phyloP scores from a whole-genome alignment of 2,888 invertebrate genomes.

The Amblyjoppa fuscipennis region DNA sequence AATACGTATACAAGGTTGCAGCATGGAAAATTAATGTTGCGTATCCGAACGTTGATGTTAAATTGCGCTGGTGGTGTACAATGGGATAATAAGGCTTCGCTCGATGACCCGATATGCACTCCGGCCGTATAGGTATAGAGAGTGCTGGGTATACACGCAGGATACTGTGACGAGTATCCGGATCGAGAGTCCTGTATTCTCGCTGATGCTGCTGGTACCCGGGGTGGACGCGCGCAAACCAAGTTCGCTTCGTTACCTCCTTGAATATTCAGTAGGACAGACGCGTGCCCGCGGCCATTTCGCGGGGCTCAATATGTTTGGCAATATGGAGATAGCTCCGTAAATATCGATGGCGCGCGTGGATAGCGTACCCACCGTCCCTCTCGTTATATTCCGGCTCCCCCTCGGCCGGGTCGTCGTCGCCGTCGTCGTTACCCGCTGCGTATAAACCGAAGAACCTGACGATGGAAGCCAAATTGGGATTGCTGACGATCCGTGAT shows the following conservation, averaged over 20 bases:
- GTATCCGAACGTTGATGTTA: slow-evolving; percentile 51
- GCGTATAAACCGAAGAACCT: slow-evolving; percentile 57
- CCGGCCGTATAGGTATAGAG: slow-evolving; percentile 34
- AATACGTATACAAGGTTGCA: slow-evolving; percentile 34
- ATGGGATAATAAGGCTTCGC: slow-evolving; percentile 77
- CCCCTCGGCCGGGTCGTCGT: slow-evolving; percentile 30
- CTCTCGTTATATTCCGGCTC: slow-evolving; percentile 8
- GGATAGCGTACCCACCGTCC: slow-evolving; percentile 39
- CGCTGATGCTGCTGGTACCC: slow-evolving; percentile 33
- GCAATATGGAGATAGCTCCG: slow-evolving; percentile 80
- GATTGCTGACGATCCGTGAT: slow-evolving; percentile 52
- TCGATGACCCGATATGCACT: slow-evolving; percentile 75
- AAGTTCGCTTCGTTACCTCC: slow-evolving; percentile 84
- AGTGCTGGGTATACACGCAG: slow-evolving; percentile 16
- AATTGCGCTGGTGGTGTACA: slow-evolving; percentile 72
- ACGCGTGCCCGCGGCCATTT: slow-evolving; percentile 82
- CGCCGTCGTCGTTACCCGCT: slow-evolving; percentile 40
- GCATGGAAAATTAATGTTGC: slow-evolving; percentile 68
- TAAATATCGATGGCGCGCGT: slow-evolving; percentile 72
- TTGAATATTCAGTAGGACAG: slow-evolving; percentile 84
- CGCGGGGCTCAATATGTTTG: slow-evolving; percentile 83
- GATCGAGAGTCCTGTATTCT: slow-evolving; percentile 45
- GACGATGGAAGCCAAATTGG: slow-evolving; percentile 52
- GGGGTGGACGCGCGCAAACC: slow-evolving; percentile 73
- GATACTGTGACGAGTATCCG: slow-evolving; percentile 49